These are phyloP conservation scores for Phenacoccus solenopsis DNA, from an alignment of 1,140 invertebrate genomes.

Conservation along the genomic window DNA sequence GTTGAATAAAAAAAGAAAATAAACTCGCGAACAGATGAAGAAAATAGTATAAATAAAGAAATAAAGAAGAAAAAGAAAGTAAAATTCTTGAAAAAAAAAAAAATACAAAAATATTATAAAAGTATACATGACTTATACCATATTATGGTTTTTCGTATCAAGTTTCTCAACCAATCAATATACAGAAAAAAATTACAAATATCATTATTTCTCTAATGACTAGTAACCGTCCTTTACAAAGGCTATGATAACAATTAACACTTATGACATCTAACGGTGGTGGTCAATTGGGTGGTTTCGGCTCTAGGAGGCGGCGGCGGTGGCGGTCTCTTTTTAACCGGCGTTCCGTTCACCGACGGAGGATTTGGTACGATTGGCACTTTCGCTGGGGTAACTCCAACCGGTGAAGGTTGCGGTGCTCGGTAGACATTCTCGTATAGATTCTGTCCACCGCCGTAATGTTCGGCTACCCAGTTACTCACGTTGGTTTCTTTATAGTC, in stretches of 20 bases:
- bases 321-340: slow-evolving; percentile 47
- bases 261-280: slow-evolving; percentile 20
- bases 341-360: slow-evolving; percentile 29
- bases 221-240: not conserved
- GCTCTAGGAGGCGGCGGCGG: slow-evolving; percentile 65
- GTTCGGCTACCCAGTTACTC: slow-evolving; percentile 79
- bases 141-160: not conserved
- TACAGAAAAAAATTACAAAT: not conserved
- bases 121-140: not conserved
- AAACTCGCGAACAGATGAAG: not conserved
- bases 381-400: slow-evolving; percentile 12
- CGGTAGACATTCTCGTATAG: slow-evolving; percentile 46
- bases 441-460: slow-evolving; percentile 51
- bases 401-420: slow-evolving; percentile 24
- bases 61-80: not conserved
- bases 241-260: not conserved
- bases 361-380: not conserved
- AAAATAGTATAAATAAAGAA: not conserved
- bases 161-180: too few relatives aligned
- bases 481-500: slow-evolving; percentile 70
- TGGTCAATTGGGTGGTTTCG: slow-evolving; percentile 58
- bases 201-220: not conserved
- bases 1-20: not conserved
- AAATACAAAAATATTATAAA: too few relatives aligned
- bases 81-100: too few relatives aligned